Evolutionary conservation across 37 sponge, comb jelly and placozoan genomes (phyloP), one percentile per base, ranked within the genome.

Genomic region (Crambe crambe): DNA sequence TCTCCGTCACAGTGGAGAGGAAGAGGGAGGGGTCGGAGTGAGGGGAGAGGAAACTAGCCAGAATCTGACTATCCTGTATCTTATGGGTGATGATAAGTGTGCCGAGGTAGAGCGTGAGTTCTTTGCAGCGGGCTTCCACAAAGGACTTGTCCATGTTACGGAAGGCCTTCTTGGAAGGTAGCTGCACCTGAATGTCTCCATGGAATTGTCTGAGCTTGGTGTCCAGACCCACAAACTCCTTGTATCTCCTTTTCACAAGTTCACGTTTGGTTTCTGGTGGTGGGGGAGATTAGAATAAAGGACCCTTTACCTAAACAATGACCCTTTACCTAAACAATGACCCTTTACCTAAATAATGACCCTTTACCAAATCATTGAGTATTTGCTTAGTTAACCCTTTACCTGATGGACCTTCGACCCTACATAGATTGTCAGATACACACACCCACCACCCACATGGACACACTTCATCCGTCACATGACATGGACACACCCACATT

Each of bases 141-240:
- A 89, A 89, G 3, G 54, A 31, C 42, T 75, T 73, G 75, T 83
- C 80, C 76, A 83, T 58, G 64, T 89, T 89, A 1, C 85, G 38
- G 32, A 89, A 64, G 20, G 89, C 42, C 30, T 69, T 79, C 80
- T 79, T 78, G 17, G 84, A 79, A 25, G 89, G 89, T 0, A 89
- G 85, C 17, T 67, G 36, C 3, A 37, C 56, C 8, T 61, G 32
- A 5, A 83, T 60, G 37, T 58, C 58, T 1, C 59, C 80, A 30
- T 41, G 40, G 64, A 90, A 90, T 42, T 90, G 91, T 42, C 76
- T 60, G 30, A 90, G 73, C 59, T 78, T 85, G 20, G 65, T 71
- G 42, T 90, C 86, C 21, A 90, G 83, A 18, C 35, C 82, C 2
- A 81, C 63, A 78, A 90, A 90, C 58, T 90, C 91, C 38, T 86